Evolutionary conservation across 2,888 invertebrate species (phyloP), one percentile per base, ranked within the genome.

Genomic region (Coronaproctus castanopsis): DNA sequence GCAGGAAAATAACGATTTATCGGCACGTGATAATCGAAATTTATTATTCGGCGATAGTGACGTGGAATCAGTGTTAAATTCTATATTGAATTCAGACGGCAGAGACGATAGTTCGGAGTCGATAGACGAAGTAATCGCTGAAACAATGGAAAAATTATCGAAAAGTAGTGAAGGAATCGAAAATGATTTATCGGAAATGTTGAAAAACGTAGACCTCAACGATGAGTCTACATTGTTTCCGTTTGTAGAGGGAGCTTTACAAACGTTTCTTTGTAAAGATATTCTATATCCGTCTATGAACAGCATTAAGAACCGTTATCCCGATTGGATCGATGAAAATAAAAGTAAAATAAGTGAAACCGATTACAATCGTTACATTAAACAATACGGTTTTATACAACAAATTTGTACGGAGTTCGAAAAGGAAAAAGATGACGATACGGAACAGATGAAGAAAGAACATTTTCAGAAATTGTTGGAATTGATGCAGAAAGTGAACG

Each of bases 401-500:
- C 24, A 55, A 55, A 59, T 59, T 20, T 59, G 59, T 19, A 22
- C 36, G 8, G 21, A 55, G 21, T 59, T 59, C 18, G 59, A 59
- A 24, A 51, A 23, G 8, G 59, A 59, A 36, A 55, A 51, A 21
- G 55, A 24, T 20, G 10, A 36, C n/a, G 61, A 63, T 56, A 54
- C 61, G 22, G 63, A 61, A 49, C 22, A 60, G 20, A 57, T 61
- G 5, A 60, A 63, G 22, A 57, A 56, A 19, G 60, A 57, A 24
- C 55, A 57, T 8, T 63, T 63, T 14, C 57, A 61, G 50, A 59
- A 63, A 51, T 55, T 63, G 1, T 52, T 61, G 57, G 59, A 57
- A n/a, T 57, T 63, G 24, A 55, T 63, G 3, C 59, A 63, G 57
- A 59, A 63, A 36, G 61, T 63, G 63, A 61, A 61, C 54, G 61